phyloP scores from a whole-genome alignment of 1,140 invertebrate species.

The Drosophila parabipectinata region DNA sequence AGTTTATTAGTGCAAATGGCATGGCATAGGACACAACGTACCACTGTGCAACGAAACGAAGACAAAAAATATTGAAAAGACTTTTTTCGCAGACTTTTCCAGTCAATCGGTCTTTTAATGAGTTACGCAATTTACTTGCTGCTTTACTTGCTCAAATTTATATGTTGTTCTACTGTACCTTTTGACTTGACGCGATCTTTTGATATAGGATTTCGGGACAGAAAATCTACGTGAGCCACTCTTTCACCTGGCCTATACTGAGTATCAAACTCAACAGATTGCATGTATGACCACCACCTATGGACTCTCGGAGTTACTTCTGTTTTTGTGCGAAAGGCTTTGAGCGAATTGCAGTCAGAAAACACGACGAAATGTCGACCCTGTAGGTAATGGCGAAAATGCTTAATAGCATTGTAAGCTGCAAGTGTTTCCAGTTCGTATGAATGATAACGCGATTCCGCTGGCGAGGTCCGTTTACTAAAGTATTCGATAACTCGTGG shows the following conservation, averaged over 20 bases:
- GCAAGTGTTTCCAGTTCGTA: background rate
- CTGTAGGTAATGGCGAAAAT: background rate
- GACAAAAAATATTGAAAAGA: no score
- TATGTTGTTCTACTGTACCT: conserved; percentile 2
- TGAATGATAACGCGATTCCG: background rate
- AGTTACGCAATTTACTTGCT: conserved; percentile 1
- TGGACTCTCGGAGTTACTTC: background rate
- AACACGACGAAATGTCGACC: background rate
- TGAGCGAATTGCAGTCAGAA: background rate
- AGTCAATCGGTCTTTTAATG: no score
- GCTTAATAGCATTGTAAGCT: background rate
- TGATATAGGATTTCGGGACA: background rate
- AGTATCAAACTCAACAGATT: background rate
- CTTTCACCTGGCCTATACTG: background rate
- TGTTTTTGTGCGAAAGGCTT: background rate
- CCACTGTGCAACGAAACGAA: no score
- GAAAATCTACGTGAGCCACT: no score
- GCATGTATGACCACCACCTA: conserved; percentile 2
- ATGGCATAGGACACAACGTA: no score
- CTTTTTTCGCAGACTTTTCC: no score
- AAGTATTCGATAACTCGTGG: no score
- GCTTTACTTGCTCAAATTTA: background rate
- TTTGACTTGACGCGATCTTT: conserved; percentile 1
- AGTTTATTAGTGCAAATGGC: no score
- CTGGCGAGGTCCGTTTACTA: no score